These are phyloP conservation scores for Laothoe populi DNA, from an alignment of 2,888 invertebrate genomes.

Conservation along the genomic window DNA sequence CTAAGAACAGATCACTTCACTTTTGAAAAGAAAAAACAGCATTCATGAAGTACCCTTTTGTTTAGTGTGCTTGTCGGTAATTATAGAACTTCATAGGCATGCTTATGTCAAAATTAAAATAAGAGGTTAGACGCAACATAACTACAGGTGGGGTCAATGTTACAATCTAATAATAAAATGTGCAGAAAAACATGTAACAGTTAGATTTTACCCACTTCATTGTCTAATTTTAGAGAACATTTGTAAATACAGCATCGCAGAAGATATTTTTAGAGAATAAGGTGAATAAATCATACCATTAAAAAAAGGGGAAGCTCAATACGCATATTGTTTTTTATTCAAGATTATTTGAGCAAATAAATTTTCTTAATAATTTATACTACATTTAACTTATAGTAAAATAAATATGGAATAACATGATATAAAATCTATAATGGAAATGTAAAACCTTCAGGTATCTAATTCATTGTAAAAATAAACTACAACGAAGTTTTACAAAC, in stretches of 20 bases:
- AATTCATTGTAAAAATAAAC: conserved; percentile 61
- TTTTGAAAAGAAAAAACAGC: too few species aligned
- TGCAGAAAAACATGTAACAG: too few species aligned
- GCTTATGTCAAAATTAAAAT: too few species aligned
- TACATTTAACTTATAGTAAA: conserved; percentile 74
- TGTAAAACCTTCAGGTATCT: conserved; percentile 79
- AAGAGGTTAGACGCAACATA: too few species aligned
- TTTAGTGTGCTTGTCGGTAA: too few species aligned
- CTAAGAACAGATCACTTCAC: too few species aligned
- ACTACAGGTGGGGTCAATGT: too few species aligned
- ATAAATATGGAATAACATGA: conserved; percentile 81
- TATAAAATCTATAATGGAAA: conserved; percentile 83
- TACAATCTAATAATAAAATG: too few species aligned
- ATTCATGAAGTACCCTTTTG: too few species aligned
- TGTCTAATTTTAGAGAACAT: not conserved
- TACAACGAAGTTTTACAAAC: conserved; percentile 55
- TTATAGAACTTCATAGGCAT: too few species aligned
- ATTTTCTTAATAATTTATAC: conserved; percentile 73
- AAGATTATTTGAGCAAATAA: conserved; percentile 80
- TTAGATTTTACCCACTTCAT: not conserved
- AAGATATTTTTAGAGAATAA: too few species aligned
- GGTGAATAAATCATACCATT: not conserved
- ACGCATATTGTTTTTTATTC: conserved; percentile 65
- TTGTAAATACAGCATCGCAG: too few species aligned
- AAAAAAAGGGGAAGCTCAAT: conserved; percentile 25